phyloP scores from a whole-genome alignment of 2,113 vertebrate species.

The Copsychus sechellarum region DNA sequence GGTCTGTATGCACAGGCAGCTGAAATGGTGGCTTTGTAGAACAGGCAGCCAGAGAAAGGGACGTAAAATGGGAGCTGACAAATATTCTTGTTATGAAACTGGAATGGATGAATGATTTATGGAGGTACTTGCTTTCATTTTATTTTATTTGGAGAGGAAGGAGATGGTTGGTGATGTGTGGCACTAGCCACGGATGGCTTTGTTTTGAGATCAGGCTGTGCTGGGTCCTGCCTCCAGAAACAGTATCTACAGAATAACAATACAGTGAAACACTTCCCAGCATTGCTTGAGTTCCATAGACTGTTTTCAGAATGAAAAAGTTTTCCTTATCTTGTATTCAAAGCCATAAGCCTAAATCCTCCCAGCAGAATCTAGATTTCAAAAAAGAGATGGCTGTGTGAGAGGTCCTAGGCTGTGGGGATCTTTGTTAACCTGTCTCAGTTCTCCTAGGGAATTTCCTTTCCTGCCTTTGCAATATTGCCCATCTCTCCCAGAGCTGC shows the following conservation, averaged over 20 bases:
- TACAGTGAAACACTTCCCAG: background rate
- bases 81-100: slow-evolving; percentile 1
- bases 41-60: background rate
- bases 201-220: background rate
- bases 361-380: background rate
- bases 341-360: background rate
- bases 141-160: background rate
- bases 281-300: background rate
- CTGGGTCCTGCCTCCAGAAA: slow-evolving; percentile 1
- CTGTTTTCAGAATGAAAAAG: background rate
- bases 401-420: background rate
- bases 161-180: background rate
- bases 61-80: slow-evolving; percentile 31
- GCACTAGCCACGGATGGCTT: background rate
- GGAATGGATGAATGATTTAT: slow-evolving; percentile 28
- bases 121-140: background rate
- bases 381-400: background rate
- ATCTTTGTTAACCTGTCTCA: background rate
- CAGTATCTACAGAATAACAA: background rate
- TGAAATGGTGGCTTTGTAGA: slow-evolving; percentile 51
- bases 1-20: background rate
- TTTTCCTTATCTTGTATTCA: background rate
- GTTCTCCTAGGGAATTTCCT: background rate
- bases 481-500: background rate
- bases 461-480: background rate